These are phyloP conservation scores for Atherinosoma microstoma DNA, from an alignment of 2,797 vertebrate genomes.

Conservation along the genomic window DNA sequence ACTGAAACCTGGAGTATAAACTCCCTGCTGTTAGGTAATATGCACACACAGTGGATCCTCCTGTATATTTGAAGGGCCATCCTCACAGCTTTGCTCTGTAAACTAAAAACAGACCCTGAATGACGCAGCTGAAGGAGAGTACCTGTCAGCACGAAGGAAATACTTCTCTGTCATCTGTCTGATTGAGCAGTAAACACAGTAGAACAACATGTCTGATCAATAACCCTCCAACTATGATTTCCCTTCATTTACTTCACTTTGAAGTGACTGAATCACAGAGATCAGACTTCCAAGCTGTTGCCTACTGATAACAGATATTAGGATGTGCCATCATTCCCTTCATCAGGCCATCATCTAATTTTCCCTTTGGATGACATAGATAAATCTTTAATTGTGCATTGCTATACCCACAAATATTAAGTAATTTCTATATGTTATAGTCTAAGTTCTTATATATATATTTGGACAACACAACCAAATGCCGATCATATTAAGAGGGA, in stretches of 20 bases:
- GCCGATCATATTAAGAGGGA: no score
- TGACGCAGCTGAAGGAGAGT: slow-evolving; percentile 27
- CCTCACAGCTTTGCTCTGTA: slow-evolving; percentile 15
- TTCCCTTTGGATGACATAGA: slow-evolving; percentile 2
- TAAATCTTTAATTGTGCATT: background rate
- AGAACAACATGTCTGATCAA: slow-evolving; percentile 58
- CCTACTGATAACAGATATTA: slow-evolving; percentile 47
- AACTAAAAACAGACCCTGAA: slow-evolving; percentile 40
- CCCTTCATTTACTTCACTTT: slow-evolving; percentile 51
- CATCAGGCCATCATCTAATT: background rate
- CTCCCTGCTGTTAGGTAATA: slow-evolving; percentile 37
- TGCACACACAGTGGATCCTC: slow-evolving; percentile 1
- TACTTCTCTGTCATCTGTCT: slow-evolving; percentile 45
- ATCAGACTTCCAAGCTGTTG: slow-evolving; percentile 53
- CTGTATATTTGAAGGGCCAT: slow-evolving; percentile 11
- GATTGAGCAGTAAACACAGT: slow-evolving; percentile 57
- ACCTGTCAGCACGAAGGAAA: slow-evolving; percentile 44
- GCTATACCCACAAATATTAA: no score
- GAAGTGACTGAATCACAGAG: slow-evolving; percentile 39
- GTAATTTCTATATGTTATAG: no score
- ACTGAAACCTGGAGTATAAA: slow-evolving; percentile 40
- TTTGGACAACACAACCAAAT: background rate
- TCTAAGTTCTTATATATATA: background rate
- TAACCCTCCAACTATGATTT: slow-evolving; percentile 39
- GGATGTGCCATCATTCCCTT: background rate